These are phyloP conservation scores for Lethenteron reissneri DNA, from an alignment of 2,113 vertebrate species.

Conservation along the genomic window DNA sequence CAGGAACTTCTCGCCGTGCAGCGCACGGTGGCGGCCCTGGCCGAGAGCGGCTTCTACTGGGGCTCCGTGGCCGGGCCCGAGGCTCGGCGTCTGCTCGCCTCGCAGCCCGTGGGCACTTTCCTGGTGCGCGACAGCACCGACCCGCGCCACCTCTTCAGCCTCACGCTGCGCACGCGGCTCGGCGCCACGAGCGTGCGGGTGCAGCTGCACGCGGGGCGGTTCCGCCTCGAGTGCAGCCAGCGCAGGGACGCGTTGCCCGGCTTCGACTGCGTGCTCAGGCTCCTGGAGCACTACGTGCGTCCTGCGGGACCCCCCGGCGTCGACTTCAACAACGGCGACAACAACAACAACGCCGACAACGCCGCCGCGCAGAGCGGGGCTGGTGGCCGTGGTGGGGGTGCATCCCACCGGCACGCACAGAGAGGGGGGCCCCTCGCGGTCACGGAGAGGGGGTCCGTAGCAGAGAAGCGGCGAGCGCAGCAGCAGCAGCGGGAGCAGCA, in stretches of 20 bases:
- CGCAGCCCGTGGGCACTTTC: slow-evolving; percentile 54
- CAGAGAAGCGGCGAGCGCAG: no score
- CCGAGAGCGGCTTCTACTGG: slow-evolving; percentile 96
- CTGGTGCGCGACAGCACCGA: slow-evolving; percentile 88
- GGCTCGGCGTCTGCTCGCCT: slow-evolving; percentile 51
- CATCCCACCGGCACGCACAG: no score
- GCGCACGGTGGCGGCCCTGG: slow-evolving; percentile 46
- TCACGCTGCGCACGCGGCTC: slow-evolving; percentile 62
- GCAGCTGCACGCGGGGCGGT: slow-evolving; percentile 50
- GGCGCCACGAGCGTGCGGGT: slow-evolving; percentile 89
- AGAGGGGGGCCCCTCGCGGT: no score
- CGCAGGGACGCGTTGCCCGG: slow-evolving; percentile 14
- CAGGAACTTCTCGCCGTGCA: slow-evolving; percentile 70
- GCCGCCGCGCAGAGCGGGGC: no score
- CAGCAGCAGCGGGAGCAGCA: no score
- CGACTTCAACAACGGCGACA: no score
- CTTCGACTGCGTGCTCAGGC: slow-evolving; percentile 79
- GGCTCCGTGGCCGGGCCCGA: slow-evolving; percentile 63
- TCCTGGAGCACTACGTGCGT: slow-evolving; percentile 32
- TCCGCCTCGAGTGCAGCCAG: slow-evolving; percentile 70
- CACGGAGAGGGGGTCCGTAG: no score
- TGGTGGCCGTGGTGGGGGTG: no score
- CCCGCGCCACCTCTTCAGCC: slow-evolving; percentile 74
- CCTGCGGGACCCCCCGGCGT: no score
- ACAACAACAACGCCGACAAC: no score